Conservation (phyloP, 1,140 invertebrate genomes). For the Holcopasites calliopsidis region DNA sequence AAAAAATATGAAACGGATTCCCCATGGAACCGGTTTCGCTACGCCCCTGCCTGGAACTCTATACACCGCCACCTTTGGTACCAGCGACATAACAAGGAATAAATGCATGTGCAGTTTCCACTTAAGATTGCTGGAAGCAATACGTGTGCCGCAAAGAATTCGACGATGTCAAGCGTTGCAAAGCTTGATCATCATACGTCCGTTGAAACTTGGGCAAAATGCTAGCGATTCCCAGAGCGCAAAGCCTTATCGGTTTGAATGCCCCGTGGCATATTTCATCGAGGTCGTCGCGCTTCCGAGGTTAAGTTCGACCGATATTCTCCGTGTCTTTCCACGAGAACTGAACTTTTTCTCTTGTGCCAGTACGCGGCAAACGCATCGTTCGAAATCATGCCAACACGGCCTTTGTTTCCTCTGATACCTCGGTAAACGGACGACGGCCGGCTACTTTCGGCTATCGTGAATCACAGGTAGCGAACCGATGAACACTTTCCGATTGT, state of each 20-base stretch:
- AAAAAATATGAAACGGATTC: not conserved
- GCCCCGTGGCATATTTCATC: not conserved
- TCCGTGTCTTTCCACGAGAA: constrained; percentile 21
- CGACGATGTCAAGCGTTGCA: not conserved
- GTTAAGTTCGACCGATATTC: constrained; percentile 34
- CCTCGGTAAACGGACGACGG: too few species aligned
- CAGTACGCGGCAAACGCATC: not conserved
- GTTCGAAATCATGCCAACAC: not conserved
- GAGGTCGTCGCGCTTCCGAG: constrained; percentile 29
- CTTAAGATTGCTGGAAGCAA: not conserved
- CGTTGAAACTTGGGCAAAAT: not conserved
- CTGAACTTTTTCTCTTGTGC: not conserved
- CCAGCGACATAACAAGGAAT: not conserved
- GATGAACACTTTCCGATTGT: not conserved
- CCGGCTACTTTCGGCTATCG: not conserved
- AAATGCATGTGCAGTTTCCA: not conserved
- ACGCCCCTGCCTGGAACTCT: not conserved
- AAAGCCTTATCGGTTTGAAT: constrained; percentile 27
- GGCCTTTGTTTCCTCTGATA: not conserved
- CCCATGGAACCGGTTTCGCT: too few species aligned
- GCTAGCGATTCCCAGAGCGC: not conserved
- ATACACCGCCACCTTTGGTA: not conserved
- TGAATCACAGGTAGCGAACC: not conserved
- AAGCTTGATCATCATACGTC: not conserved
- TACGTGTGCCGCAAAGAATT: not conserved